Evolutionary conservation across 2,888 invertebrate species (phyloP).

Genomic region (Ametastegia equiseti): DNA sequence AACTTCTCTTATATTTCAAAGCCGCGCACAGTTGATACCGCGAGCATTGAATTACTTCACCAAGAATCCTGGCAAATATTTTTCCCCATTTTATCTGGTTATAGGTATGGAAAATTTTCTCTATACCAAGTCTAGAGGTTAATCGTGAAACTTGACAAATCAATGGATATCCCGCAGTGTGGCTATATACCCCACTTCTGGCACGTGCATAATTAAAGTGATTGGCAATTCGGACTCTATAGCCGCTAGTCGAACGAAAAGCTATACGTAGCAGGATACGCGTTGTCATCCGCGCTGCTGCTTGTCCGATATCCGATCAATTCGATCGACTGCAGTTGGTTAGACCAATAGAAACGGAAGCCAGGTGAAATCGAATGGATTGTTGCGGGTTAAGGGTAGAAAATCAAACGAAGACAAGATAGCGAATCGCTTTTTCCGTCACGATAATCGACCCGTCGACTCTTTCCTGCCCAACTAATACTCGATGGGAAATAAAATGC

Average conservation of each 20-base stretch:
- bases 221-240: conserved; percentile 1
- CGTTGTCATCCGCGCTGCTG: conserved; percentile 32
- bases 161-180: background rate
- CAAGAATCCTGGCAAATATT: background rate
- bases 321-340: conserved; percentile 28
- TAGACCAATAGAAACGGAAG: background rate
- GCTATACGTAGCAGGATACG: conserved; percentile 1
- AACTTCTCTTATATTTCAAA: conserved; percentile 12
- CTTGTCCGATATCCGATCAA: conserved; percentile 39
- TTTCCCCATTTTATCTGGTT: background rate
- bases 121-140: conserved; percentile 2
- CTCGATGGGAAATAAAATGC: background rate
- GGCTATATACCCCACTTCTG: background rate
- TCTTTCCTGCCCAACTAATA: background rate
- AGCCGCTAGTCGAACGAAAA: conserved; percentile 9
- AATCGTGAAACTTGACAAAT: background rate
- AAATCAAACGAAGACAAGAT: conserved; percentile 23
- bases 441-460: background rate
- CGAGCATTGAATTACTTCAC: background rate
- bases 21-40: background rate
- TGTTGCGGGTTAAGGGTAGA: conserved; percentile 7
- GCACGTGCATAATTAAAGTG: conserved; percentile 32
- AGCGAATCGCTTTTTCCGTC: conserved; percentile 16
- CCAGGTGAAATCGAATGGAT: conserved; percentile 26
- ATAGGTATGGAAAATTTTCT: background rate